phyloP scores from a whole-genome alignment of 2,888 invertebrate genomes.

The Blastobasis adustella region DNA sequence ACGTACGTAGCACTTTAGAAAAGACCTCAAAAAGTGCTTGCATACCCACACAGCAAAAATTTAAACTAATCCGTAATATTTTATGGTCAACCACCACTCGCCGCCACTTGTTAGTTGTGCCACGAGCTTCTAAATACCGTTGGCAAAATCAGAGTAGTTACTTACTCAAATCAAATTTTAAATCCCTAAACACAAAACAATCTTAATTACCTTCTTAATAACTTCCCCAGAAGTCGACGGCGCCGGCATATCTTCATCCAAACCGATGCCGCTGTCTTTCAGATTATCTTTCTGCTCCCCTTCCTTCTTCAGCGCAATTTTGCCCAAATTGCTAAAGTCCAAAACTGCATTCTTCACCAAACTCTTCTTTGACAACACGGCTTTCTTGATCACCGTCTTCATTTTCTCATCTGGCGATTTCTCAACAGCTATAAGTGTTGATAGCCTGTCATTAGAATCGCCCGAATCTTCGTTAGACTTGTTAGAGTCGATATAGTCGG shows the following conservation, averaged over 20 bases:
- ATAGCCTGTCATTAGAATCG: conserved; percentile 50
- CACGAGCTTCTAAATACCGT: too few relatives aligned
- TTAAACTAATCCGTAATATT: too few relatives aligned
- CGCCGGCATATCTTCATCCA: conserved; percentile 42
- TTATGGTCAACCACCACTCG: too few relatives aligned
- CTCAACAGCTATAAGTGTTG: conserved; percentile 53
- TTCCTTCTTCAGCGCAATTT: conserved; percentile 39
- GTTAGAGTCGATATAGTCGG: conserved; percentile 57
- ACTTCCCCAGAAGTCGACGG: conserved; percentile 37
- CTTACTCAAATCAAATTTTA: too few relatives aligned
- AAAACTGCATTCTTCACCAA: conserved; percentile 55
- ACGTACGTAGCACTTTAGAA: too few relatives aligned
- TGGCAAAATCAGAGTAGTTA: too few relatives aligned
- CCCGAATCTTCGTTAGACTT: conserved; percentile 65
- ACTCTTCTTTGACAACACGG: conserved; percentile 51
- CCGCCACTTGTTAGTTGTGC: too few relatives aligned
- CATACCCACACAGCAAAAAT: too few relatives aligned
- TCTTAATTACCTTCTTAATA: conserved; percentile 45
- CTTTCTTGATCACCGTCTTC: conserved; percentile 62
- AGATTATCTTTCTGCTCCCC: conserved; percentile 48
- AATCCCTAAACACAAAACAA: too few relatives aligned
- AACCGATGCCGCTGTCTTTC: conserved; percentile 59
- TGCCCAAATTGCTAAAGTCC: conserved; percentile 55
- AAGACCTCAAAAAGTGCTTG: too few relatives aligned
- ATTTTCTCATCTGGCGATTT: conserved; percentile 58